These are phyloP conservation scores for Hephaestus fuliginosus DNA, from an alignment of 2,797 vertebrate species.

Conservation along the genomic window DNA sequence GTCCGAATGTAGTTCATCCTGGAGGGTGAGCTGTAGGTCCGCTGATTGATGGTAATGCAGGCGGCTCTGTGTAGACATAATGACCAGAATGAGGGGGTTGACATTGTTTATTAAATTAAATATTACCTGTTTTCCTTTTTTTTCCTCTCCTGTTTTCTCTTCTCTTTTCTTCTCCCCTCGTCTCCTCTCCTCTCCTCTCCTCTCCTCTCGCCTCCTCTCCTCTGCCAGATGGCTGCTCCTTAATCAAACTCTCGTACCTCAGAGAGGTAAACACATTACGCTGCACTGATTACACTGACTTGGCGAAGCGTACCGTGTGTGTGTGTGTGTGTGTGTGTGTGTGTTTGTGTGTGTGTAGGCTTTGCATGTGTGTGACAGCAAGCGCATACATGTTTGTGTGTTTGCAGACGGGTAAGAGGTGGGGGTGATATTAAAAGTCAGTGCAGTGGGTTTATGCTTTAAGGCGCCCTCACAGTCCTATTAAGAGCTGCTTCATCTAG, in stretches of 20 bases:
- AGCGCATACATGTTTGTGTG: constrained; percentile 30
- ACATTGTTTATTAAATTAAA: constrained; percentile 58
- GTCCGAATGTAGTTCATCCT: constrained; percentile 55
- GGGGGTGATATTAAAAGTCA: constrained; percentile 37
- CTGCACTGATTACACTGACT: constrained; percentile 78
- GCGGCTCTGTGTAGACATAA: constrained; percentile 41
- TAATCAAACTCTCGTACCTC: constrained; percentile 79
- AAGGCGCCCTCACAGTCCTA: constrained; percentile 13
- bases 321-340: constrained; percentile 28
- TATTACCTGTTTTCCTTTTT: background rate
- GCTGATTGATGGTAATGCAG: constrained; percentile 51
- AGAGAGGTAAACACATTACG: constrained; percentile 83
- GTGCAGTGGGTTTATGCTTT: constrained; percentile 37
- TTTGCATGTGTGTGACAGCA: constrained; percentile 27
- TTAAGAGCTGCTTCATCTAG: constrained; percentile 32
- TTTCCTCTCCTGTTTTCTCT: background rate
- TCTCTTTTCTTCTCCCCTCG: constrained; percentile 11
- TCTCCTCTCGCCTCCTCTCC: background rate
- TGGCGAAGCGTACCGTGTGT: constrained; percentile 50
- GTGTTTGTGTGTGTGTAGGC: constrained; percentile 7
- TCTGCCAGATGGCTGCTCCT: constrained; percentile 74
- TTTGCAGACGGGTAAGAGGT: constrained; percentile 20
- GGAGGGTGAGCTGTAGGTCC: constrained; percentile 53
- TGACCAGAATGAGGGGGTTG: constrained; percentile 56
- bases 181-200: constrained; percentile 43